Conservation (phyloP, 2,797 vertebrate genomes). For the Alcedo quadribrachys region DNA sequence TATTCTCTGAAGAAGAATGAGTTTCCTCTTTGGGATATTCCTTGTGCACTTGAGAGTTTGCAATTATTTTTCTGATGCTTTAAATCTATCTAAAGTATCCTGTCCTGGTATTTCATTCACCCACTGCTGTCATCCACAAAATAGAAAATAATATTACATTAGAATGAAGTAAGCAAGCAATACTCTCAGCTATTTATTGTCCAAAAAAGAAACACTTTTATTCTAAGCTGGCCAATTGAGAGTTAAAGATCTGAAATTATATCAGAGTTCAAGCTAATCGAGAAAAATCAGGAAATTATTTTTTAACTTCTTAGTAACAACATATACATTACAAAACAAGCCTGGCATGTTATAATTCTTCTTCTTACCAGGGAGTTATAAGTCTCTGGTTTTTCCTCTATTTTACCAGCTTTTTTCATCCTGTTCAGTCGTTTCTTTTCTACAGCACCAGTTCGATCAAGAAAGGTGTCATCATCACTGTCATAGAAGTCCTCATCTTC, state of each 20-base stretch:
- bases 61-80: not conserved
- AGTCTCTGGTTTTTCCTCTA: conserved; percentile 91
- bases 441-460: conserved; percentile 93
- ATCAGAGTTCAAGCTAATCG: not conserved
- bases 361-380: conserved; percentile 89
- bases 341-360: not conserved
- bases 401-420: conserved; percentile 97
- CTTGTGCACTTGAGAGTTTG: not conserved
- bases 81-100: not conserved
- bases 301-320: not conserved
- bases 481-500: conserved; percentile 98
- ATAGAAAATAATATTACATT: not conserved
- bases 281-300: not conserved
- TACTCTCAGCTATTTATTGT: not conserved
- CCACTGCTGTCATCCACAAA: not conserved
- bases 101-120: not conserved
- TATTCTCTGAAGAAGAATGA: not conserved
- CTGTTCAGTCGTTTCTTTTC: conserved; percentile 93
- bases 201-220: not conserved
- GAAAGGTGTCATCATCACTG: conserved; percentile 96
- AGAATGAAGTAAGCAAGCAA: not conserved
- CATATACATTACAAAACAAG: not conserved
- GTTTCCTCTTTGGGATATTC: not conserved
- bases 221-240: not conserved
- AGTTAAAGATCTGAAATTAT: not conserved